Evolutionary conservation across 2,113 vertebrate species (phyloP).

Genomic region (Misgurnus mizolepis): DNA sequence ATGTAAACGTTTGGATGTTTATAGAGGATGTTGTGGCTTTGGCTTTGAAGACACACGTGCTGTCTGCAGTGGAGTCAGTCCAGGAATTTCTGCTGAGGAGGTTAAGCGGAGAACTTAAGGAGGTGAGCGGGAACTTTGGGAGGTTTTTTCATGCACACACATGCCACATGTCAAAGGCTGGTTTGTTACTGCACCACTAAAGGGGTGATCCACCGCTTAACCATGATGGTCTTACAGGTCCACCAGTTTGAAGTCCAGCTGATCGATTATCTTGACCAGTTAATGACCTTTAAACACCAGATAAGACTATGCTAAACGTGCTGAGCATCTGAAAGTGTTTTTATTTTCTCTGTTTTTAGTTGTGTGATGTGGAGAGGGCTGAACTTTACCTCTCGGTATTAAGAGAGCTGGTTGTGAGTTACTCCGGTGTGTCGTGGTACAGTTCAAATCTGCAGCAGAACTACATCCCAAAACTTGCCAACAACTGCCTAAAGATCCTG

Average conservation of each 20-base stretch:
- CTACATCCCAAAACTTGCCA: conserved; percentile 75
- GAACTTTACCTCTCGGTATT: conserved; percentile 83
- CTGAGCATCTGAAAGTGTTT: neutral
- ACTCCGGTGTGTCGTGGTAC: conserved; percentile 59
- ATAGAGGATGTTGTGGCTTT: conserved; percentile 71
- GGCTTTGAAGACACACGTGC: conserved; percentile 68
- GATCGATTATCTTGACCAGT: neutral
- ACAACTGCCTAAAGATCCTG: conserved; percentile 72
- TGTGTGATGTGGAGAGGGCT: conserved; percentile 76
- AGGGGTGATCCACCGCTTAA: neutral
- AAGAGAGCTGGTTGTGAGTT: conserved; percentile 73
- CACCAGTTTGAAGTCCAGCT: neutral
- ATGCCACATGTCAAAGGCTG: neutral
- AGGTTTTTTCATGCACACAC: neutral
- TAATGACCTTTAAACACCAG: neutral
- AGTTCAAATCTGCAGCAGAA: conserved; percentile 62
- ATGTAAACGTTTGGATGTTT: neutral
- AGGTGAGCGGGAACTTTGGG: conserved; percentile 69
- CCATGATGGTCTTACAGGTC: neutral
- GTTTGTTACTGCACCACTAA: too few species aligned
- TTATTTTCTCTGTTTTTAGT: conserved; percentile 51
- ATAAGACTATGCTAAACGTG: neutral
- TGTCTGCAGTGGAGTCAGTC: conserved; percentile 73
- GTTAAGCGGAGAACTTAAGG: conserved; percentile 80
- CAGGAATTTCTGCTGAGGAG: conserved; percentile 81